Conservation (phyloP, 37 sponge, comb jelly and placozoan genomes). For the Agelas oroides region DNA sequence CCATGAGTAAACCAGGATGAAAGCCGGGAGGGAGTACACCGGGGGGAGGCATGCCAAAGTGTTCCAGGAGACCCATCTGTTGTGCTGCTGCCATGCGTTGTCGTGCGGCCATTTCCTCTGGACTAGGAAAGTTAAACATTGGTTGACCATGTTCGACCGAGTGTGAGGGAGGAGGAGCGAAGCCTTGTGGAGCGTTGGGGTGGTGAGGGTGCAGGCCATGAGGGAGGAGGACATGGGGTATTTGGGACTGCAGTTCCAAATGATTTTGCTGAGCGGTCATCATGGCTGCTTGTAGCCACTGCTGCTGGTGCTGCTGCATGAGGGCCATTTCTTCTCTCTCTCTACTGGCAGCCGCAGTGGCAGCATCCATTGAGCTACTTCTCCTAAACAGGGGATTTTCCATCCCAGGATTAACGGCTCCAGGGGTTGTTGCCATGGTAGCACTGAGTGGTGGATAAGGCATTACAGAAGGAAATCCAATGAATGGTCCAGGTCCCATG, state of each 20-base stretch:
- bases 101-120: constrained; percentile 23
- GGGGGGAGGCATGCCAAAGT: background rate
- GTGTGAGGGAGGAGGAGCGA: background rate
- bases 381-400: background rate
- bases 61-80: background rate
- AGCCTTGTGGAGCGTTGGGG: background rate
- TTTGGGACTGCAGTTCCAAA: background rate
- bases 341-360: background rate
- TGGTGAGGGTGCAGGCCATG: background rate
- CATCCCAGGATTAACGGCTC: background rate
- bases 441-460: background rate
- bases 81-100: background rate
- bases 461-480: constrained; percentile 5
- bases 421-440: background rate
- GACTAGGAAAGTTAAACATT: constrained; percentile 43
- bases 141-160: constrained; percentile 9
- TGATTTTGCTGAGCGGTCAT: constrained; percentile 8
- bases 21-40: background rate
- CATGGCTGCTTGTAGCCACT: constrained; percentile 19
- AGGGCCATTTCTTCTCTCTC: constrained; percentile 17
- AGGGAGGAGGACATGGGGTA: background rate
- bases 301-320: constrained; percentile 45
- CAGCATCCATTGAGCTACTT: background rate
- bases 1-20: background rate
- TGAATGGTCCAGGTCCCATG: constrained; percentile 30